Evolutionary conservation across 2,113 vertebrate genomes (phyloP).

Genomic region (Bufo gargarizans): DNA sequence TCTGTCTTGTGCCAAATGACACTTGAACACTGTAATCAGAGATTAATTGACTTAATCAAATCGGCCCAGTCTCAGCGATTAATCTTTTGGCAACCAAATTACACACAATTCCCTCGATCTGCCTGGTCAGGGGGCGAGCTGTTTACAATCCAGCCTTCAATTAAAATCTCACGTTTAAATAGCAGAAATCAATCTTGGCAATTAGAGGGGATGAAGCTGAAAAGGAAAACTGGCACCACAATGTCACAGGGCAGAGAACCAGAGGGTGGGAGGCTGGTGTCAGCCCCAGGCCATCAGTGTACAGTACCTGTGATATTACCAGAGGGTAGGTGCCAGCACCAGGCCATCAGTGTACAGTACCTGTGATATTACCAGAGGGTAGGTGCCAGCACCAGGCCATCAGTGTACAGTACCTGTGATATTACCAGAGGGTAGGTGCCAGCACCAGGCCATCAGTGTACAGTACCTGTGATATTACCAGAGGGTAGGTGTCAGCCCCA

Average conservation of each 20-base stretch:
- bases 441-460: background rate
- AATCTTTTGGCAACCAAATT: conserved; percentile 74
- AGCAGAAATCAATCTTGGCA: conserved; percentile 51
- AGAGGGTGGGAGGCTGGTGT: background rate
- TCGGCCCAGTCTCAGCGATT: conserved; percentile 69
- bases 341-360: background rate
- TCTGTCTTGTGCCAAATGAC: conserved; percentile 59
- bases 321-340: background rate
- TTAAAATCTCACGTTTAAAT: conserved; percentile 50
- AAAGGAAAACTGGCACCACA: conserved; percentile 25
- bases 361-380: background rate
- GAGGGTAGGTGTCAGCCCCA: conserved; percentile 28
- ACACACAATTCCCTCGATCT: conserved; percentile 68
- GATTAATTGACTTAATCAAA: conserved; percentile 75
- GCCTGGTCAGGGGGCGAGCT: conserved; percentile 60
- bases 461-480: background rate
- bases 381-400: background rate
- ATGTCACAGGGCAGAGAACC: conserved; percentile 23
- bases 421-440: background rate
- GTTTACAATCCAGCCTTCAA: conserved; percentile 47
- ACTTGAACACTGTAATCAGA: conserved; percentile 67
- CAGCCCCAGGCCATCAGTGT: background rate
- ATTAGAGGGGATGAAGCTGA: background rate
- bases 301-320: background rate
- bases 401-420: background rate